Base-by-base conservation (phyloP, 1,140 invertebrate species). In the Nasonia longicornis region DNA sequence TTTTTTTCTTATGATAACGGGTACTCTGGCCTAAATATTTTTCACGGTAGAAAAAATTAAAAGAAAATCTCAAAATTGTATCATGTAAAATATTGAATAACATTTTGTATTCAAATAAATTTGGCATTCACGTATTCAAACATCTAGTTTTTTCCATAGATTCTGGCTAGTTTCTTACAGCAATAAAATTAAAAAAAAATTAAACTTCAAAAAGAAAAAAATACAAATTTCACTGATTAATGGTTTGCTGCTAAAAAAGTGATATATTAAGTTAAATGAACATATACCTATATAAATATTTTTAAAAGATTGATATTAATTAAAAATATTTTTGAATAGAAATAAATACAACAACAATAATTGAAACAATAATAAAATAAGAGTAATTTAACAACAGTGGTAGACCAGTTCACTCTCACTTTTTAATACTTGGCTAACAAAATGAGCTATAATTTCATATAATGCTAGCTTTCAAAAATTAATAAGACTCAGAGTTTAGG, bases 381-480 rank as follows among this genome's bases (percentile, higher is more conserved):
- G 38, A 52, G n/a, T 58, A 58, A 58, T 58, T 6, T 58, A n/a
- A 58, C 52, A 58, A 58, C 16, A 16, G 52, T 58, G 16, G 52
- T 20, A 58, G 52, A 20, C 20, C 52, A 58, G 52, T 58, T 20
- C 52, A 58, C 52, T 58, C 52, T 58, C 52, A n/a, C 52, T 58
- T 58, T 20, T n/a, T 58, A 7, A n/a, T 7, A 58, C 16, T 52
- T 52, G 12, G 16, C 4, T 52, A 52, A 52, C 4, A 4, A 52
- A 16, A 52, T 52, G 3, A 52, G 48, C 16, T 58, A 14, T 20
- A 58, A 20, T 20, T 7, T 58, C 16, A 58, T n/a, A 7, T n/a
- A 58, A n/a, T 58, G 0, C 6, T 3, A 83, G 83, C 71, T 71
- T 83, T 79, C 72, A 79, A 78, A 87, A 86, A 16, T 72, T 31